These are phyloP conservation scores for Anabacerthia variegaticeps DNA, from an alignment of 2,797 vertebrate genomes.

Conservation along the genomic window DNA sequence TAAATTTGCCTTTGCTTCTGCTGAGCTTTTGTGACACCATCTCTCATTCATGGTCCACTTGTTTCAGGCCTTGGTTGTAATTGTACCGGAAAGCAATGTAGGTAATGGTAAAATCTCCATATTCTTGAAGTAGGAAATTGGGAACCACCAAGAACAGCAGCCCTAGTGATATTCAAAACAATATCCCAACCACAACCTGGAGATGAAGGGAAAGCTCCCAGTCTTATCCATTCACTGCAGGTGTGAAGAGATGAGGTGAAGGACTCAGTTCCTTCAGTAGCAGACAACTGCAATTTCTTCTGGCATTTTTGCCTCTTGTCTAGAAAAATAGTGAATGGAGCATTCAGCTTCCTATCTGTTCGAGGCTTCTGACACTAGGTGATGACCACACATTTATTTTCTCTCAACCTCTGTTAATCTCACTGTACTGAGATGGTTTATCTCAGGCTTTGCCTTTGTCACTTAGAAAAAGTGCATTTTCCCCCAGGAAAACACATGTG, in stretches of 20 bases:
- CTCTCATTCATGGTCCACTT: background rate
- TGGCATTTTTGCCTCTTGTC: background rate
- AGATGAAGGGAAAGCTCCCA: background rate
- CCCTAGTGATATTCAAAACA: background rate
- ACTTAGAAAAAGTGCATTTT: conserved; percentile 20
- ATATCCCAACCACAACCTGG: background rate
- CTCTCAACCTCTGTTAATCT: conserved; percentile 25
- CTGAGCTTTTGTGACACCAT: background rate
- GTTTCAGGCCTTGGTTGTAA: background rate
- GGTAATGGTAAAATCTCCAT: background rate
- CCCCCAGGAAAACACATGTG: background rate
- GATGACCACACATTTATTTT: conserved; percentile 43
- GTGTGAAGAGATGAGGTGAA: background rate
- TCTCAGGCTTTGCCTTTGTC: conserved; percentile 13
- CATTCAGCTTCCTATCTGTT: conserved; percentile 14
- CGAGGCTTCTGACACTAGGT: background rate
- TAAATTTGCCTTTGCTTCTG: background rate
- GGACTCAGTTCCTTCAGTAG: background rate
- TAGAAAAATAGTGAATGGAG: conserved; percentile 17
- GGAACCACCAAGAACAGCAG: background rate
- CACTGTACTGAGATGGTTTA: conserved; percentile 6
- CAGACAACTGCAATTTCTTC: background rate
- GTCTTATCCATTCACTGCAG: background rate
- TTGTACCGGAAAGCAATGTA: background rate
- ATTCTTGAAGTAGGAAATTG: background rate